phyloP scores from a whole-genome alignment of 2,888 invertebrate species.

The Archips xylosteana region DNA sequence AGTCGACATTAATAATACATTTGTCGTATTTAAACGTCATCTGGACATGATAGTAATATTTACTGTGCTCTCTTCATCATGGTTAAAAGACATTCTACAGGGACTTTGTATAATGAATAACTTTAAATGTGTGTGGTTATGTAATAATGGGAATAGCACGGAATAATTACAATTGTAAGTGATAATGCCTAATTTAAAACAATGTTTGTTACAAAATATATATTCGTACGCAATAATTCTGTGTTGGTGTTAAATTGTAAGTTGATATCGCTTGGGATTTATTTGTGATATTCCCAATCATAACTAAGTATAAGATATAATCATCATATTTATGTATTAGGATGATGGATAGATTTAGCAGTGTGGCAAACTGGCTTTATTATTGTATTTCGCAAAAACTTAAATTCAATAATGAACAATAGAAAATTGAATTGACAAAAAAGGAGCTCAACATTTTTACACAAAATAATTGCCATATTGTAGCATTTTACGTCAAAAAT shows the following conservation, averaged over 20 bases:
- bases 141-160: constrained; percentile 33
- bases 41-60: constrained; percentile 19
- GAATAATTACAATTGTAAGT: constrained; percentile 12
- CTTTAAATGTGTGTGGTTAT: constrained; percentile 40
- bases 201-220: not conserved
- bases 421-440: no score
- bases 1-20: not conserved
- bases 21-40: constrained; percentile 30
- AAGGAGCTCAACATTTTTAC: no score
- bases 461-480: no score
- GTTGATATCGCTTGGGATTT: constrained; percentile 17
- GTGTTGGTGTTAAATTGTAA: not conserved
- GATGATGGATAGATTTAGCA: constrained; percentile 8
- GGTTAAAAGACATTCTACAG: constrained; percentile 74
- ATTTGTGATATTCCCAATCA: constrained; percentile 35
- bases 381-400: not conserved
- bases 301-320: constrained; percentile 27
- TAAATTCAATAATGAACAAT: constrained; percentile 6
- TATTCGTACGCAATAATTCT: not conserved
- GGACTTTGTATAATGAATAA: constrained; percentile 59
- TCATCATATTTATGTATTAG: constrained; percentile 22
- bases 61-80: constrained; percentile 64
- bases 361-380: constrained; percentile 19
- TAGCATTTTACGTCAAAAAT: no score
- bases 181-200: not conserved